Percentiles rank a stretch among this genome's conserved stretches.
phyloP scores from a whole-genome alignment of 2,797 vertebrate species.

The Siniperca scherzeri region DNA sequence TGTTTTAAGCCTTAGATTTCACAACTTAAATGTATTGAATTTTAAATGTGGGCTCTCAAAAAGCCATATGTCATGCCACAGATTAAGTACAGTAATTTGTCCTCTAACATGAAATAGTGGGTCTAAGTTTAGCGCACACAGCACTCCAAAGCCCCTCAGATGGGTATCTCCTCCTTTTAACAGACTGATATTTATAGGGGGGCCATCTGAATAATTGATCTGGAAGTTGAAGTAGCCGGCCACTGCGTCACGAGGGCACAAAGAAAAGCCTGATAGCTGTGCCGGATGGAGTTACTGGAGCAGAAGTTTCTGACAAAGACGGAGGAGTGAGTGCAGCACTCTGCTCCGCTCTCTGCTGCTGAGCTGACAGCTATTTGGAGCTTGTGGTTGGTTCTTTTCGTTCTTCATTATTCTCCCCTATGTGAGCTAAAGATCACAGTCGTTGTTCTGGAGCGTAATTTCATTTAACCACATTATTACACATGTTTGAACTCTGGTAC shows the following conservation, averaged over 20 bases:
- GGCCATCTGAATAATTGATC: constrained; percentile 84
- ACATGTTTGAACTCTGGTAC: constrained; percentile 43
- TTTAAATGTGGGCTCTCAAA: constrained; percentile 49
- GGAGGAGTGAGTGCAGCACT: constrained; percentile 56
- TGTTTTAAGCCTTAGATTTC: constrained; percentile 6
- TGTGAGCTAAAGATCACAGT: constrained; percentile 22
- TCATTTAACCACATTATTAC: constrained; percentile 50
- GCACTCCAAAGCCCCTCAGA: constrained; percentile 32
- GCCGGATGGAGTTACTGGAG: constrained; percentile 71
- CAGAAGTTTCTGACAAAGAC: constrained; percentile 77
- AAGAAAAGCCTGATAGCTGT: constrained; percentile 56
- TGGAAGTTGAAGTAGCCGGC: constrained; percentile 64
- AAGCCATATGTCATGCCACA: constrained; percentile 16
- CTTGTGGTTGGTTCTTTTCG: constrained; percentile 46
- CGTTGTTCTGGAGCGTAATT: constrained; percentile 16
- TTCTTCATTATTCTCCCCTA: constrained; percentile 30
- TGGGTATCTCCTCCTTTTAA: constrained; percentile 68
- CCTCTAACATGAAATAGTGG: constrained; percentile 19
- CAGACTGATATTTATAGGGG: constrained; percentile 80
- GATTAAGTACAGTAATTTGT: constrained; percentile 38
- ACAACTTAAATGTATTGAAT: constrained; percentile 42
- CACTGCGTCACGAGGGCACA: constrained; percentile 49
- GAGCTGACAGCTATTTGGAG: constrained; percentile 62
- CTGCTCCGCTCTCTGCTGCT: constrained; percentile 28
- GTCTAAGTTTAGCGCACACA: constrained; percentile 41